Evolutionary conservation across 2,888 invertebrate genomes (phyloP).

Genomic region (Palloptera scutellata): DNA sequence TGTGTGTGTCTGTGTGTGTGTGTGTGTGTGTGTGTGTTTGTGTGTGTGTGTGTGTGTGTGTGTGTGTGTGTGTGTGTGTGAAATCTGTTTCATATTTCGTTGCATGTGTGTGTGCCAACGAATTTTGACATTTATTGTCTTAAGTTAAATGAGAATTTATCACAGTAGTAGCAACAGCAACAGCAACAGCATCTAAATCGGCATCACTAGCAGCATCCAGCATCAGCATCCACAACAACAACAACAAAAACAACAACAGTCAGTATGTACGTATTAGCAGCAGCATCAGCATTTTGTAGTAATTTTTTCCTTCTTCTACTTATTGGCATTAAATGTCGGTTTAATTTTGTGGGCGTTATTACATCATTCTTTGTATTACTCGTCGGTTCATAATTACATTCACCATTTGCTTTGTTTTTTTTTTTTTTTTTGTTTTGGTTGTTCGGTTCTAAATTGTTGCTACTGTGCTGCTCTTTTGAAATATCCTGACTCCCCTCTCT

Average conservation of each 20-base stretch:
- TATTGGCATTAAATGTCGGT: slow-evolving; percentile 10
- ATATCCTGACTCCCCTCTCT: too few species aligned
- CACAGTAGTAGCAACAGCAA: slow-evolving; percentile 15
- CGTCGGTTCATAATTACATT: not conserved
- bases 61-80: slow-evolving; percentile 18
- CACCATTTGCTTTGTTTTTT: not conserved
- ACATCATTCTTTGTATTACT: not conserved
- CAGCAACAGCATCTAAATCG: not conserved
- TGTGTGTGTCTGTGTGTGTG: slow-evolving; percentile 2
- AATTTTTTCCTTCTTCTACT: too few species aligned
- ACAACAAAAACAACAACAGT: not conserved
- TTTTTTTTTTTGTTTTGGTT: slow-evolving; percentile 20
- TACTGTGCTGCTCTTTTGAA: not conserved
- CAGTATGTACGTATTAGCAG: not conserved
- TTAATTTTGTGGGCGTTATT: slow-evolving; percentile 16
- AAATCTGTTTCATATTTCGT: slow-evolving; percentile 1
- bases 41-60: slow-evolving; percentile 3
- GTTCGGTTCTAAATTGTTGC: not conserved
- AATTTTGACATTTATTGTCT: slow-evolving; percentile 32
- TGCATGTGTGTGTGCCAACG: slow-evolving; percentile 2
- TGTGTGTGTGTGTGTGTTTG: not conserved
- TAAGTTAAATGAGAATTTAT: slow-evolving; percentile 30
- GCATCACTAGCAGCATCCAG: not conserved
- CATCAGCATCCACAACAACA: not conserved
- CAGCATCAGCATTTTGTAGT: not conserved